phyloP scores from a whole-genome alignment of 1,140 invertebrate genomes.

The Conopomorpha cramerella region DNA sequence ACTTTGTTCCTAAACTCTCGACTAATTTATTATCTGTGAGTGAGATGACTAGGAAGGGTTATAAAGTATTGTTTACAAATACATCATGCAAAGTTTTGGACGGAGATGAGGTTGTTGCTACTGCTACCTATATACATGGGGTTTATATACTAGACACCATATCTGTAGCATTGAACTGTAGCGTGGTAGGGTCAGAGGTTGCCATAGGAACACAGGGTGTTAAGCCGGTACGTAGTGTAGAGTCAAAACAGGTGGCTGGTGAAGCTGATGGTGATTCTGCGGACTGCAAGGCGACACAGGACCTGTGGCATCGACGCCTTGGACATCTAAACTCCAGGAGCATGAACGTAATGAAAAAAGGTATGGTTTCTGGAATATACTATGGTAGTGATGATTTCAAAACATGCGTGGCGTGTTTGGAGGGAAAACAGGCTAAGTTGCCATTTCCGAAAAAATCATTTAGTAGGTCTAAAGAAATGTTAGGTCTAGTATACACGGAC shows the following conservation, averaged over 20 bases:
- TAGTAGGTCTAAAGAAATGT: no score
- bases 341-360: conserved; percentile 2
- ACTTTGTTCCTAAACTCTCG: conserved; percentile 2
- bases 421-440: no score
- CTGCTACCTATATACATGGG: neutral
- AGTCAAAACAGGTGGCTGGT: neutral
- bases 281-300: conserved; percentile 1
- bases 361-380: conserved; percentile 1
- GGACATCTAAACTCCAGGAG: conserved; percentile 1
- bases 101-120: conserved; percentile 1
- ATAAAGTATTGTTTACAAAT: conserved; percentile 1
- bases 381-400: conserved; percentile 1
- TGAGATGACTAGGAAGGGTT: conserved; percentile 1
- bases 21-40: conserved; percentile 2
- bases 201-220: neutral
- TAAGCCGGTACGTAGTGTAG: neutral
- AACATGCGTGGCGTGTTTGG: no score
- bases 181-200: neutral
- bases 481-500: no score
- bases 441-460: no score
- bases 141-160: conserved; percentile 3
- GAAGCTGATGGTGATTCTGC: neutral
- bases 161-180: neutral
- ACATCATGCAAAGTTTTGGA: conserved; percentile 2
- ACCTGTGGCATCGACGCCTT: conserved; percentile 3